Evolutionary conservation across 2,888 invertebrate genomes (phyloP).

Genomic region (Meloe dianella): DNA sequence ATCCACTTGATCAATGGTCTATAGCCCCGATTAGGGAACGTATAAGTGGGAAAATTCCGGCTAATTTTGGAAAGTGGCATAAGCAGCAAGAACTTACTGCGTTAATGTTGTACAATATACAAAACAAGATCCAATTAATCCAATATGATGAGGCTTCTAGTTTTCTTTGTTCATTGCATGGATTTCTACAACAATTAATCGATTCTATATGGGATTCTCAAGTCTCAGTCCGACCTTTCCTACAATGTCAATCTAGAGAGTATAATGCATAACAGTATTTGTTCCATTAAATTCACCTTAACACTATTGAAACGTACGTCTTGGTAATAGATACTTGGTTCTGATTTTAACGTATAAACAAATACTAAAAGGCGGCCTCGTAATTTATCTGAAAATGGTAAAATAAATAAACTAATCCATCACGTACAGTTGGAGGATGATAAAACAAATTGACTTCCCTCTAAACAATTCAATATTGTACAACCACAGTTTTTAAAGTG

Average conservation of each 20-base stretch:
- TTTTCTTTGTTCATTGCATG: constrained; percentile 22
- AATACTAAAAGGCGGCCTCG: neutral
- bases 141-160: constrained; percentile 27
- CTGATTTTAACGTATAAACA: neutral
- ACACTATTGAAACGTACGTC: too few relatives aligned
- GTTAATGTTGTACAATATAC: constrained; percentile 14
- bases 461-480: constrained; percentile 23
- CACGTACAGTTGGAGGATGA: constrained; percentile 17
- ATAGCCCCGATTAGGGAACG: neutral
- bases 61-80: neutral
- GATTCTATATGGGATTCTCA: constrained; percentile 19
- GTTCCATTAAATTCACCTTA: neutral
- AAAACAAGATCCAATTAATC: constrained; percentile 30
- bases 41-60: neutral
- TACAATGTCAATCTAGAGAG: neutral
- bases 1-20: neutral
- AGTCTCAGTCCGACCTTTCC: constrained; percentile 1
- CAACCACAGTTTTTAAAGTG: constrained; percentile 21
- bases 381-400: neutral
- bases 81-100: neutral
- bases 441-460: constrained; percentile 19
- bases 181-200: constrained; percentile 26
- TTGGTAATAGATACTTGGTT: neutral
- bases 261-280: neutral
- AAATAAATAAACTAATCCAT: constrained; percentile 25